phyloP scores from a whole-genome alignment of 2,888 invertebrate species.

The Spatulosminthurus flaviceps region DNA sequence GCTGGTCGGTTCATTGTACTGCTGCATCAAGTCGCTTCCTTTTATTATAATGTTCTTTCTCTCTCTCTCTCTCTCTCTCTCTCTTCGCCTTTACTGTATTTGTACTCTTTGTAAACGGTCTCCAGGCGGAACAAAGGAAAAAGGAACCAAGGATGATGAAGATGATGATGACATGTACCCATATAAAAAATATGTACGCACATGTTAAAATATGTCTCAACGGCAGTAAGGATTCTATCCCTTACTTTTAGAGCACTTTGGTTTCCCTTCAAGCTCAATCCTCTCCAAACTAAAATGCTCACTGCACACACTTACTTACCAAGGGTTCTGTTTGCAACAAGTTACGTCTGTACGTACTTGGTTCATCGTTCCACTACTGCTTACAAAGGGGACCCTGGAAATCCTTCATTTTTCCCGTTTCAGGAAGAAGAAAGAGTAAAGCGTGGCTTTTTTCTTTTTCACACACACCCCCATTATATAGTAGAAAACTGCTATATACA shows the following conservation, averaged over 20 bases:
- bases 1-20: conserved; percentile 46
- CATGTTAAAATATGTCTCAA: background rate
- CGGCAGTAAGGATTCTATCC: background rate
- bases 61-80: background rate
- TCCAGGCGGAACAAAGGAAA: conserved; percentile 49
- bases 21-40: conserved; percentile 42
- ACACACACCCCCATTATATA: too few species aligned
- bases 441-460: conserved; percentile 10
- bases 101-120: conserved; percentile 42
- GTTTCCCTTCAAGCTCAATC: conserved; percentile 2
- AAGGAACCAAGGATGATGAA: conserved; percentile 49
- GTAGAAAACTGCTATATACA: too few species aligned
- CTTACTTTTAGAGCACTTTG: background rate
- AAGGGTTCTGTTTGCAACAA: background rate
- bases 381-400: background rate
- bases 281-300: background rate
- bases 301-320: background rate
- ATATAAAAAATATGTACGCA: conserved; percentile 11
- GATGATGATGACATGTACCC: conserved; percentile 41
- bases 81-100: background rate
- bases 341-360: too few species aligned
- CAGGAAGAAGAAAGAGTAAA: conserved; percentile 14
- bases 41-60: conserved; percentile 42
- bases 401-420: conserved; percentile 14
- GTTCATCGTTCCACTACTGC: too few species aligned